Conservation (phyloP, 2,888 invertebrate species). For the Sepioteuthis lessoniana region DNA sequence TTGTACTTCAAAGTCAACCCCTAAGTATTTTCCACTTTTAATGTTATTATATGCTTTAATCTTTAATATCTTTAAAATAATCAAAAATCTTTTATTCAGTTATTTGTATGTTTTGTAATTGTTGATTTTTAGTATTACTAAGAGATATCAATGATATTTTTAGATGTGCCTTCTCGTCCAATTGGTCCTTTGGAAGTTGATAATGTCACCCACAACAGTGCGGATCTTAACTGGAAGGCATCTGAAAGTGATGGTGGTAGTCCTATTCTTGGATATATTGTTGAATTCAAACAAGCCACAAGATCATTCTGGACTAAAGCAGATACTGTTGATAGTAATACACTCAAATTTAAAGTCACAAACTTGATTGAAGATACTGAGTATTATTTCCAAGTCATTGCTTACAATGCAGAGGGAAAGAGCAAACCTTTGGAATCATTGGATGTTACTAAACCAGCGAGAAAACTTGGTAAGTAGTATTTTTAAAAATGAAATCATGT, state of each 20-base stretch:
- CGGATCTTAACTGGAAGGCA: slow-evolving; percentile 80
- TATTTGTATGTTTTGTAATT: background rate
- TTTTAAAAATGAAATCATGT: background rate
- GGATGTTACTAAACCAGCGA: slow-evolving; percentile 62
- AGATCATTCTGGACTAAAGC: slow-evolving; percentile 86
- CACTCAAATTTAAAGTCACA: slow-evolving; percentile 55
- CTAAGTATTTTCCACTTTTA: no score
- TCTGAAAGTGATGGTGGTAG: slow-evolving; percentile 69
- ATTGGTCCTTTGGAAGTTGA: slow-evolving; percentile 84
- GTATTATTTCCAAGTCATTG: slow-evolving; percentile 89
- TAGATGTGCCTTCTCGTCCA: slow-evolving; percentile 90
- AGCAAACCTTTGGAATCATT: slow-evolving; percentile 86
- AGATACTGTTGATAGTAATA: slow-evolving; percentile 75
- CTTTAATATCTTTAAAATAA: no score
- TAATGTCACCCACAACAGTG: slow-evolving; percentile 88
- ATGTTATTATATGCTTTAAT: no score
- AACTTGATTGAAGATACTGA: slow-evolving; percentile 81
- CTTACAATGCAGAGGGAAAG: slow-evolving; percentile 91
- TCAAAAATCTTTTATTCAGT: background rate
- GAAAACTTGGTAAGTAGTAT: slow-evolving; percentile 59
- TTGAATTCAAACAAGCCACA: slow-evolving; percentile 82
- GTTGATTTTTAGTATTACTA: background rate
- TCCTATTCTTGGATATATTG: slow-evolving; percentile 65
- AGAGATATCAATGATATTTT: slow-evolving; percentile 34
- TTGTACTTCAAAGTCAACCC: no score